A percentile compares a stretch with the other conserved stretches of the same genome.
These are phyloP conservation scores for Holacanthella duospinosa DNA, from an alignment of 2,888 invertebrate genomes.

Conservation along the genomic window DNA sequence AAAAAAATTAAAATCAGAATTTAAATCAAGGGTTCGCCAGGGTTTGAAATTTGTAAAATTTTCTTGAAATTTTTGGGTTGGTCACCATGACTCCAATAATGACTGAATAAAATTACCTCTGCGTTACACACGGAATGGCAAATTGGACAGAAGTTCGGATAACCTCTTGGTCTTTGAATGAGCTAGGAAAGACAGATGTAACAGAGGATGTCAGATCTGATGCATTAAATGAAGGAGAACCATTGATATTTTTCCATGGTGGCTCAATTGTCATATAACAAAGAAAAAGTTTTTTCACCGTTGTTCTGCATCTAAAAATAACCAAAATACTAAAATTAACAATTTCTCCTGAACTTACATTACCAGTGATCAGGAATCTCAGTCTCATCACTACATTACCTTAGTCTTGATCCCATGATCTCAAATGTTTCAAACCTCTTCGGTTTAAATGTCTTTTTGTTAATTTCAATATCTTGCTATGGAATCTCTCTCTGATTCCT, in stretches of 20 bases:
- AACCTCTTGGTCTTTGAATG: conserved; percentile 71
- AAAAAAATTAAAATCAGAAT: not conserved
- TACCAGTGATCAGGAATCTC: no score
- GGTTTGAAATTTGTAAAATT: no score
- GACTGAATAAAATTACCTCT: conserved; percentile 49
- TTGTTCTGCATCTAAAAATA: not conserved
- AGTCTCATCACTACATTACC: not conserved
- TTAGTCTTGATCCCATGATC: not conserved
- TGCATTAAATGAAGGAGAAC: not conserved
- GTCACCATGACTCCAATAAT: no score
- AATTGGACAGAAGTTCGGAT: conserved; percentile 80
- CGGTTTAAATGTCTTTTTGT: not conserved
- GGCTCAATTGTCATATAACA: not conserved
- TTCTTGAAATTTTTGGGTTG: no score
- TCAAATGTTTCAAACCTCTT: not conserved
- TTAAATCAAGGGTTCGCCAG: not conserved
- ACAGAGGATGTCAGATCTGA: conserved; percentile 13
- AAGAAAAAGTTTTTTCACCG: not conserved
- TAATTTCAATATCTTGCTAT: not conserved
- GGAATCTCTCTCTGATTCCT: not conserved
- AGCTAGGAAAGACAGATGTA: conserved; percentile 55
- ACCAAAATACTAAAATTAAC: no score
- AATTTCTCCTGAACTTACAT: no score
- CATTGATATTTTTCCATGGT: not conserved
- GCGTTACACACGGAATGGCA: conserved; percentile 73